Percentiles rank a stretch among this genome's conserved stretches.
Conservation (phyloP, 30 jellyfish, hydroid and myxozoan species). For the Rhopilema esculentum region DNA sequence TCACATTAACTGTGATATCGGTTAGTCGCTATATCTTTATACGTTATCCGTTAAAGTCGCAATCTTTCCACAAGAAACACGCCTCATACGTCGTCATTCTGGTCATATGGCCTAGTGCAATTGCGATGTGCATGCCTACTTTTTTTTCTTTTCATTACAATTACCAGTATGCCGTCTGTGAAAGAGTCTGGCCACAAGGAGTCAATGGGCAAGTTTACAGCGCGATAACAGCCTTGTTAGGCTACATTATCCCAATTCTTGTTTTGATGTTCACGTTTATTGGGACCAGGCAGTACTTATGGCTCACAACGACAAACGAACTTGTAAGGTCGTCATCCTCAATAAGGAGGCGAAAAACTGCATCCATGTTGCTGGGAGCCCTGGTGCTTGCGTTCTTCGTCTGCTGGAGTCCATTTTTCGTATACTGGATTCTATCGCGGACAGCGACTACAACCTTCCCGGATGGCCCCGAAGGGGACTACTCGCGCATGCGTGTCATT, state of each 20-base stretch:
- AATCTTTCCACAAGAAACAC: constrained; percentile 54
- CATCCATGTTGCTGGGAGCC: constrained; percentile 57
- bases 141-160: constrained; percentile 56
- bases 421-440: constrained; percentile 82
- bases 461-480: constrained; percentile 74
- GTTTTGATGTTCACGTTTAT: constrained; percentile 54
- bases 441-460: constrained; percentile 61
- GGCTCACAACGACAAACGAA: constrained; percentile 19
- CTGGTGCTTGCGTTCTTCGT: constrained; percentile 65
- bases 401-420: constrained; percentile 70
- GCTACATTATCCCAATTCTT: constrained; percentile 49
- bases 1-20: constrained; percentile 83
- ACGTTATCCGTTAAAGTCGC: constrained; percentile 82
- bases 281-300: constrained; percentile 41
- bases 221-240: constrained; percentile 33
- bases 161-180: constrained; percentile 48
- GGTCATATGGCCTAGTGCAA: constrained; percentile 54
- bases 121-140: constrained; percentile 47
- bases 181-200: constrained; percentile 64
- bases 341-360: constrained; percentile 47
- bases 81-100: constrained; percentile 45
- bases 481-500: constrained; percentile 55
- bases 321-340: constrained; percentile 20
- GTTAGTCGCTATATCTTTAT: constrained; percentile 87
- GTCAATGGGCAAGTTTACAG: constrained; percentile 57